These are phyloP conservation scores for Muschampia plurimacula DNA, from an alignment of 2,888 invertebrate species.

Conservation along the genomic window DNA sequence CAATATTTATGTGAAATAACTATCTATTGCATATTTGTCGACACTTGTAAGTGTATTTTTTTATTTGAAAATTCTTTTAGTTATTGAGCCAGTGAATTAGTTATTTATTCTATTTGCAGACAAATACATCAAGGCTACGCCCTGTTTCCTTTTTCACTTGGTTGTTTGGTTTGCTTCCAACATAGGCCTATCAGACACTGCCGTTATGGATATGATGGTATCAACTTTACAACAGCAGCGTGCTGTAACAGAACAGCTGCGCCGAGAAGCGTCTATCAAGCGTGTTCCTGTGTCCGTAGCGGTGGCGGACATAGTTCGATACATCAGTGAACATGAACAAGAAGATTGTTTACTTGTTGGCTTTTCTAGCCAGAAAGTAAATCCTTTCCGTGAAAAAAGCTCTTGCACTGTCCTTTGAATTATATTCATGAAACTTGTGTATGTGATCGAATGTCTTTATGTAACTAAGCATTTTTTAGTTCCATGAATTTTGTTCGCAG, in stretches of 20 bases:
- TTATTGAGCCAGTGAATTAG: background rate
- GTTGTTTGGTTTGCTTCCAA: constrained; percentile 82
- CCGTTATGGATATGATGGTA: constrained; percentile 97
- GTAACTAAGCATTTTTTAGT: no score
- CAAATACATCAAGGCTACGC: constrained; percentile 67
- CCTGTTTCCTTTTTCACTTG: constrained; percentile 66
- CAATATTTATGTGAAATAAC: no score
- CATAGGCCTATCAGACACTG: constrained; percentile 95
- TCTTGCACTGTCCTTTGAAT: constrained; percentile 93
- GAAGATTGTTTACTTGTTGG: constrained; percentile 97
- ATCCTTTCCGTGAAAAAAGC: constrained; percentile 97
- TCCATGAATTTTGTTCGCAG: no score
- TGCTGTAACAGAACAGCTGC: constrained; percentile 96
- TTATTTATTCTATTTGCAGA: constrained; percentile 21
- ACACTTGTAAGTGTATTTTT: constrained; percentile 15
- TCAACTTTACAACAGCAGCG: constrained; percentile 97
- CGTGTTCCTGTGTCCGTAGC: constrained; percentile 95
- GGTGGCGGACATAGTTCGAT: constrained; percentile 89
- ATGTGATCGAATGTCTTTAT: background rate
- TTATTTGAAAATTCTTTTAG: background rate
- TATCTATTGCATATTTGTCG: background rate
- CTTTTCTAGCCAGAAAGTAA: constrained; percentile 97
- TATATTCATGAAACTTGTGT: constrained; percentile 21
- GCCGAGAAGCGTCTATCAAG: constrained; percentile 95
- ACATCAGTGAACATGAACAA: constrained; percentile 95